Evolutionary conservation across 1,140 invertebrate species (phyloP).

Genomic region (Atta texana): DNA sequence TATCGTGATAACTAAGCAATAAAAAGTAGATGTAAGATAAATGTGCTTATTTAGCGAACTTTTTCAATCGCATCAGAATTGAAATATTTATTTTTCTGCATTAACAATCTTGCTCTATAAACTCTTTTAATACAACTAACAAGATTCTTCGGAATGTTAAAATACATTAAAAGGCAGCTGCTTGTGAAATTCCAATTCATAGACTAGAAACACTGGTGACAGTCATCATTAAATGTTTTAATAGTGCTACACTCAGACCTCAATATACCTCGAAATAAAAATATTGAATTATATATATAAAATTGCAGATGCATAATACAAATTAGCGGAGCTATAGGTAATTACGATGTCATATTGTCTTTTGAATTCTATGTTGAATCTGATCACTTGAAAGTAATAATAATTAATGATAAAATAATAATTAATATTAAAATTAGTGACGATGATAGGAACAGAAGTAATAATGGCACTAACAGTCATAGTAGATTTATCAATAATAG

Average conservation of each 20-base stretch:
- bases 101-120: slow-evolving; percentile 32
- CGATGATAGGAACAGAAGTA: neutral
- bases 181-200: slow-evolving; percentile 27
- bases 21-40: slow-evolving; percentile 27
- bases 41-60: slow-evolving; percentile 12
- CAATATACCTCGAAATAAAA: neutral
- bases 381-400: neutral
- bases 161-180: slow-evolving; percentile 47
- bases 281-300: neutral
- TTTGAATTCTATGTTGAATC: slow-evolving; percentile 4
- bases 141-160: slow-evolving; percentile 54
- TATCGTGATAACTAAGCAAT: neutral
- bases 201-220: slow-evolving; percentile 43
- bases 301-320: neutral
- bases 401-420: neutral
- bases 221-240: slow-evolving; percentile 12
- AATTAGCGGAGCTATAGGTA: slow-evolving; percentile 4
- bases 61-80: slow-evolving; percentile 3
- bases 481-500: slow-evolving; percentile 4
- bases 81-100: slow-evolving; percentile 14
- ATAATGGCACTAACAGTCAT: neutral
- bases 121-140: slow-evolving; percentile 47
- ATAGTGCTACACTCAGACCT: slow-evolving; percentile 13
- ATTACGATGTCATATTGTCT: neutral
- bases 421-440: neutral